phyloP scores from a whole-genome alignment of 1,140 invertebrate genomes.

The Leptinotarsa texana region DNA sequence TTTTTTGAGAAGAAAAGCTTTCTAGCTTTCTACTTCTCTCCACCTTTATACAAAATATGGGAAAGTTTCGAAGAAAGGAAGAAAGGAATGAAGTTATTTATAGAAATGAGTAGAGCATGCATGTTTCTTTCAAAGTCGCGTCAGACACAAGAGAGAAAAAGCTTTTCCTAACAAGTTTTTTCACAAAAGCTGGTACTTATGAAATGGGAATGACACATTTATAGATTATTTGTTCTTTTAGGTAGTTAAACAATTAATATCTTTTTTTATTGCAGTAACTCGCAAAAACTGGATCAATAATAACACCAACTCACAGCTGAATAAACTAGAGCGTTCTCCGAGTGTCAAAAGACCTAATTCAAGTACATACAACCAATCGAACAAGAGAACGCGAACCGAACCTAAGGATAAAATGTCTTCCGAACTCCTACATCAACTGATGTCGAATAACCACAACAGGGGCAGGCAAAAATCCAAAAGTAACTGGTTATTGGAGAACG shows the following conservation, averaged over 20 bases:
- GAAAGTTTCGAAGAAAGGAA: too few relatives aligned
- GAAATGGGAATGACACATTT: too few relatives aligned
- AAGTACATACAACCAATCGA: constrained; percentile 42
- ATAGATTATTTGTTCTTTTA: too few relatives aligned
- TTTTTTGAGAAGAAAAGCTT: too few relatives aligned
- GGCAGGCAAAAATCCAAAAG: constrained; percentile 46
- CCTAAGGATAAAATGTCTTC: constrained; percentile 54
- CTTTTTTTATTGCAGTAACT: constrained; percentile 31
- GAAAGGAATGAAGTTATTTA: too few relatives aligned
- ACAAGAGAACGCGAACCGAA: constrained; percentile 49
- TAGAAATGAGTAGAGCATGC: too few relatives aligned
- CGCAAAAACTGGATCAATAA: constrained; percentile 33
- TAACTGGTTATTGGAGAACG: constrained; percentile 50
- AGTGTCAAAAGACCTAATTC: constrained; percentile 48
- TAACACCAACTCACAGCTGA: constrained; percentile 24
- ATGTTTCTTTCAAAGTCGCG: too few relatives aligned
- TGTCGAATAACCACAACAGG: constrained; percentile 55
- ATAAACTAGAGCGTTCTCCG: constrained; percentile 31
- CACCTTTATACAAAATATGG: too few relatives aligned
- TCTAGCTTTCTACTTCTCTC: too few relatives aligned
- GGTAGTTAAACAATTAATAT: neutral
- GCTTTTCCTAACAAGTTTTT: too few relatives aligned
- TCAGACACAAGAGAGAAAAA: too few relatives aligned
- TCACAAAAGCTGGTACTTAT: too few relatives aligned
- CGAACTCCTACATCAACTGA: constrained; percentile 60